These are phyloP conservation scores for Ageneiosus marmoratus DNA, from an alignment of 2,113 vertebrate genomes.

Conservation along the genomic window DNA sequence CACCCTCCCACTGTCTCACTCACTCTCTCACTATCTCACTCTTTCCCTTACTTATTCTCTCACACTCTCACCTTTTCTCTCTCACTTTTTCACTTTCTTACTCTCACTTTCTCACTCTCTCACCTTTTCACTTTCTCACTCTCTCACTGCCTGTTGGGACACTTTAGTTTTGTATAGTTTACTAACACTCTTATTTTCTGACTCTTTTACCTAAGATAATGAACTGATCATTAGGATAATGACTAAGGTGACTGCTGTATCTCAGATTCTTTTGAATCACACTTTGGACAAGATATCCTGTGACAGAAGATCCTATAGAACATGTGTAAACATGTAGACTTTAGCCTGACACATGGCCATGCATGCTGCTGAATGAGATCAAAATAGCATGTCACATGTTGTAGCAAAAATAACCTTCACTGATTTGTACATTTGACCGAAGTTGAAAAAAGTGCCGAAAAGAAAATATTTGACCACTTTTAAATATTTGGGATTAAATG, in stretches of 20 bases:
- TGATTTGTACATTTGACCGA: too few relatives aligned
- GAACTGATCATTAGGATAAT: too few relatives aligned
- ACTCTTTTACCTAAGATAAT: background rate
- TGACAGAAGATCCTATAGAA: background rate
- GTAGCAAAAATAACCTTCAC: too few relatives aligned
- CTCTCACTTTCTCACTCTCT: background rate
- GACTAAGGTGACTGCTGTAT: background rate
- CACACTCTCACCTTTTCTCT: too few relatives aligned
- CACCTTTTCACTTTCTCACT: too few relatives aligned
- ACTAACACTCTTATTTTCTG: background rate
- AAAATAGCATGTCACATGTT: background rate
- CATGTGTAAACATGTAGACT: conserved; percentile 54
- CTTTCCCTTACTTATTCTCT: too few relatives aligned
- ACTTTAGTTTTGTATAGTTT: too few relatives aligned
- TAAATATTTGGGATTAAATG: background rate
- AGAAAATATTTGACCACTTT: background rate
- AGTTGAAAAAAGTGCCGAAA: too few relatives aligned
- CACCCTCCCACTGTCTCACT: too few relatives aligned
- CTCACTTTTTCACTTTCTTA: background rate
- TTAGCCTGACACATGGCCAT: conserved; percentile 62
- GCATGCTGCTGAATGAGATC: background rate
- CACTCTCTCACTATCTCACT: too few relatives aligned
- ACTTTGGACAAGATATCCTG: conserved; percentile 3
- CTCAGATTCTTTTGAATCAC: background rate
- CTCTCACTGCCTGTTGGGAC: background rate